Conservation (phyloP, 2,888 invertebrate species). For the Zygaena filipendulae region DNA sequence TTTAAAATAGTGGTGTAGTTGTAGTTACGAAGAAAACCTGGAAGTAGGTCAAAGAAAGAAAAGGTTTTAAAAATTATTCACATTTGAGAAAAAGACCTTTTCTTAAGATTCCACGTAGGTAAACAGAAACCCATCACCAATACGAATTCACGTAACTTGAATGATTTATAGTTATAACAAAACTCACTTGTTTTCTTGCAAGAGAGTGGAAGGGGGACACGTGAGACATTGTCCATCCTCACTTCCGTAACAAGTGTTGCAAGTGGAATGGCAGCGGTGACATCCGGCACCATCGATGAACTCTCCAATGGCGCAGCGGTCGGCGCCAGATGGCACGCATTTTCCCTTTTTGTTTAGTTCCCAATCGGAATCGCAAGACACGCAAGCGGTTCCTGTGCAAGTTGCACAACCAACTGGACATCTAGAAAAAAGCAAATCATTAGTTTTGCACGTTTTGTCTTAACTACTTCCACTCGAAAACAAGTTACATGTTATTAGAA, state of each 20-base stretch:
- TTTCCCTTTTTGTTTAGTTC: constrained; percentile 79
- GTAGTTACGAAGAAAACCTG: too few relatives aligned
- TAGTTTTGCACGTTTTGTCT: too few relatives aligned
- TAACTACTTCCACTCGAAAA: neutral
- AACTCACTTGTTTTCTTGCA: constrained; percentile 69
- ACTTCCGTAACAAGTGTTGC: constrained; percentile 85
- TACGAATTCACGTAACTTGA: too few relatives aligned
- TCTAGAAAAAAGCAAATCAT: constrained; percentile 23
- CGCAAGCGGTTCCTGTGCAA: constrained; percentile 79
- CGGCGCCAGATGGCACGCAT: constrained; percentile 77
- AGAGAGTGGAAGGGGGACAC: constrained; percentile 77
- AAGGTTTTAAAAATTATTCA: too few relatives aligned
- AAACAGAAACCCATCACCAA: too few relatives aligned
- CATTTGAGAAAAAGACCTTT: too few relatives aligned
- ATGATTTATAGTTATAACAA: too few relatives aligned
- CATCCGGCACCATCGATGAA: constrained; percentile 73
- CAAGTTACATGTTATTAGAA: neutral
- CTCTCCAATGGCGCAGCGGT: constrained; percentile 75
- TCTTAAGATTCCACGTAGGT: too few relatives aligned
- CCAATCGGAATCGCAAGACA: constrained; percentile 80
- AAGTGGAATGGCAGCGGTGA: constrained; percentile 79
- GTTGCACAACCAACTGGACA: constrained; percentile 83
- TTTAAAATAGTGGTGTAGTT: too few relatives aligned
- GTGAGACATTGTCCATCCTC: constrained; percentile 79
- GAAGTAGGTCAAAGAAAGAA: too few relatives aligned